These are phyloP conservation scores for Catagonus wagneri DNA, from an alignment of 2,113 vertebrate species.

Conservation along the genomic window DNA sequence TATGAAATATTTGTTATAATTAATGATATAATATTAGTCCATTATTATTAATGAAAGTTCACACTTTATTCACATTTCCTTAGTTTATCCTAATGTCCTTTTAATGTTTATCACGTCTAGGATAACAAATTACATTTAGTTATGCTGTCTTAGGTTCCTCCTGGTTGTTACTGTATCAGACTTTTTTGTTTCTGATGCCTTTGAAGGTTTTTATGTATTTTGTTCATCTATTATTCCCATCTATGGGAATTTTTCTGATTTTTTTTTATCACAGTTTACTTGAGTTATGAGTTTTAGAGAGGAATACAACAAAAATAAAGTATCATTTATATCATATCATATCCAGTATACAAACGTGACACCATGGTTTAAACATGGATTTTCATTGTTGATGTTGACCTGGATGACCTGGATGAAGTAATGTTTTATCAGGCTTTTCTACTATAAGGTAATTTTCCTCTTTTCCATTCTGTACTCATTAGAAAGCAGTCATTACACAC, in stretches of 20 bases:
- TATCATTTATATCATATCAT: not conserved
- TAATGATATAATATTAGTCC: not conserved
- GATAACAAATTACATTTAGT: not conserved
- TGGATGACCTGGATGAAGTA: not conserved
- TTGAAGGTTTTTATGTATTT: not conserved
- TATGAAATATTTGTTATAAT: not conserved
- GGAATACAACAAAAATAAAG: not conserved
- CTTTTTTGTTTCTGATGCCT: not conserved
- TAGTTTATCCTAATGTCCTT: not conserved
- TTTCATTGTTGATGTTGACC: not conserved
- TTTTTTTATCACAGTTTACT: not conserved
- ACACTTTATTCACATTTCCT: not conserved
- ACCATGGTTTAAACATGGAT: not conserved
- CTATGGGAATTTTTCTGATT: not conserved
- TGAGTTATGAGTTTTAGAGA: not conserved
- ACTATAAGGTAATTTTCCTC: not conserved
- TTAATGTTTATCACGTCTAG: not conserved
- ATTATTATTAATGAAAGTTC: not conserved
- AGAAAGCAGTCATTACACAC: not conserved
- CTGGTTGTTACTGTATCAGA: not conserved
- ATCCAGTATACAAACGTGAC: not conserved
- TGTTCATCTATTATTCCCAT: not conserved
- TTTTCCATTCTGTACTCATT: not conserved
- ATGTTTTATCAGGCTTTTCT: not conserved
- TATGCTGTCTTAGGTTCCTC: not conserved